phyloP scores from a whole-genome alignment of 2,113 vertebrate species.

The Lamprotornis superbus region DNA sequence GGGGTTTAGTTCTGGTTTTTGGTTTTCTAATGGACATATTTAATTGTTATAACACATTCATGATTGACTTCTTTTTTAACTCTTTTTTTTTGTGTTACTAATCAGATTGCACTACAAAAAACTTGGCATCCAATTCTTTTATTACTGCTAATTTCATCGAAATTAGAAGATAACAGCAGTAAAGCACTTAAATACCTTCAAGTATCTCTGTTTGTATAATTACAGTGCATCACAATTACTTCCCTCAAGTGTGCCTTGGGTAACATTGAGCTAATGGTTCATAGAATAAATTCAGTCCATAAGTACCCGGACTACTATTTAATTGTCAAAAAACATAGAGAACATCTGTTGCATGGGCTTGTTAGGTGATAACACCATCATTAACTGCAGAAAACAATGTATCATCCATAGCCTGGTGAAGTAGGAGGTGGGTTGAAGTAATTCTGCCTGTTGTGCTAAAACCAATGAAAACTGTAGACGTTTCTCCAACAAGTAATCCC shows the following conservation, averaged over 20 bases:
- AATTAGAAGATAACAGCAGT: not conserved
- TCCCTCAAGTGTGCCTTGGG: not conserved
- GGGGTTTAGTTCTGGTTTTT: fast-evolving
- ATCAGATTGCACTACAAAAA: not conserved
- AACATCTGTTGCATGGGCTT: not conserved
- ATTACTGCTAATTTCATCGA: not conserved
- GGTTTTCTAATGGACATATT: not conserved
- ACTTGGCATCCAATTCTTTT: not conserved
- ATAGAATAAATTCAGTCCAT: not conserved
- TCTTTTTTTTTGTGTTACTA: not conserved
- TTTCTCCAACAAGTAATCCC: not conserved
- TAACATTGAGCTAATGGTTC: not conserved
- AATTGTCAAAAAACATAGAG: not conserved
- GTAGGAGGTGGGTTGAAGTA: not conserved
- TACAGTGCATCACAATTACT: not conserved
- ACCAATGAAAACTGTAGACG: not conserved
- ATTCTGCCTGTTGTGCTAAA: not conserved
- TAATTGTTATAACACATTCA: not conserved
- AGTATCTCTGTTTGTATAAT: not conserved
- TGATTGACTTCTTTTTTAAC: not conserved
- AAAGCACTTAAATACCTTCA: not conserved
- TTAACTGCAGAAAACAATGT: not conserved
- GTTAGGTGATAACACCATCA: not conserved
- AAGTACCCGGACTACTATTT: not conserved
- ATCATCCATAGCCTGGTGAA: not conserved